Evolutionary conservation across 2,888 invertebrate species (phyloP).

Genomic region (Megalurothrips usitatus): DNA sequence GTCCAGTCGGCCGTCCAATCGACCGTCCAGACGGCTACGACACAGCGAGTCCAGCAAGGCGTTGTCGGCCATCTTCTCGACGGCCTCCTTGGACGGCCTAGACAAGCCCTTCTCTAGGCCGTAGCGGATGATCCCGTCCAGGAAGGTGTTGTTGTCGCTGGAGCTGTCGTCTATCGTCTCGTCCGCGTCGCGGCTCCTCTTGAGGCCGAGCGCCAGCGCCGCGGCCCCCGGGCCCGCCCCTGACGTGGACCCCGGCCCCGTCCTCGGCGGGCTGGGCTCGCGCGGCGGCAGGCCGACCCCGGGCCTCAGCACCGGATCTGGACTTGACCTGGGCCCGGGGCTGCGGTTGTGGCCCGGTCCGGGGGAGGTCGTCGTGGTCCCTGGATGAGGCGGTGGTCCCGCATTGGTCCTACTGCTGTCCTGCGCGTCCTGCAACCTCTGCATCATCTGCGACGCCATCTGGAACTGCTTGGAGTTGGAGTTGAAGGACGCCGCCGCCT

Average conservation of each 20-base stretch:
- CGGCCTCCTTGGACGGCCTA: slow-evolving; percentile 36
- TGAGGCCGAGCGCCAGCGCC: slow-evolving; percentile 39
- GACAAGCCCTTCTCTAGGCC: slow-evolving; percentile 65
- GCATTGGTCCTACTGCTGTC: slow-evolving; percentile 45
- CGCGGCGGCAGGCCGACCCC: slow-evolving; percentile 37
- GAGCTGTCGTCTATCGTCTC: slow-evolving; percentile 62
- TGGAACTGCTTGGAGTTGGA: slow-evolving; percentile 63
- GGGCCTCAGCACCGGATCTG: slow-evolving; percentile 34
- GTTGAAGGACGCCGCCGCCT: slow-evolving; percentile 42
- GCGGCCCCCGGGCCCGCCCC: slow-evolving; percentile 44
- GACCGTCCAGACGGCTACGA: slow-evolving; percentile 50
- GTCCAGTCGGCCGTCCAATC: slow-evolving; percentile 49
- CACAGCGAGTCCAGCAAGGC: slow-evolving; percentile 63
- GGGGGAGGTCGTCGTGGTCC: slow-evolving; percentile 41
- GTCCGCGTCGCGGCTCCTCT: slow-evolving; percentile 56
- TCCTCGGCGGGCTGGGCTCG: slow-evolving; percentile 36
- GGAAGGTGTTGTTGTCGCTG: slow-evolving; percentile 68
- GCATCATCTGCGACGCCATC: slow-evolving; percentile 72
- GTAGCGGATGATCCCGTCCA: slow-evolving; percentile 79
- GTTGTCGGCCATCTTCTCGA: slow-evolving; percentile 56
- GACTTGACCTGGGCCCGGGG: slow-evolving; percentile 30
- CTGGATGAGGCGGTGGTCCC: slow-evolving; percentile 38
- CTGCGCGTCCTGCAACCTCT: slow-evolving; percentile 69
- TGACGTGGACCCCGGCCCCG: slow-evolving; percentile 43
- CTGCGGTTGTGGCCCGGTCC: slow-evolving; percentile 34